These are phyloP conservation scores for Eupithecia abbreviata DNA, from an alignment of 2,888 invertebrate genomes.

Conservation along the genomic window DNA sequence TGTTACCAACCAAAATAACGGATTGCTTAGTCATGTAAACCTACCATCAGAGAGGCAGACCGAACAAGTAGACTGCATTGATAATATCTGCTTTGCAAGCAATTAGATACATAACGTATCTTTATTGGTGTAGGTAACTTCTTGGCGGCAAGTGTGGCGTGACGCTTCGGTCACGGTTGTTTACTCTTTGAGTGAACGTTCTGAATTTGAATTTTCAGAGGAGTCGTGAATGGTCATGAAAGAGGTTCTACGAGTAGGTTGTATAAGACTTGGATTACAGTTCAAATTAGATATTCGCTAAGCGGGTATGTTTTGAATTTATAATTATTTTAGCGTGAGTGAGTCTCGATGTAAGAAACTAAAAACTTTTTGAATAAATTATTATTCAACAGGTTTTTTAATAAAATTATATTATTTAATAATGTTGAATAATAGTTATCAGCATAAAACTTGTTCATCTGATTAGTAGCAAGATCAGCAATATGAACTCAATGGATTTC, in stretches of 20 bases:
- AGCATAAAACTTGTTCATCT: not conserved
- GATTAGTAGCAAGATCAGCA: not conserved
- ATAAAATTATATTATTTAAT: too few species aligned
- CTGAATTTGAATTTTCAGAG: constrained; percentile 14
- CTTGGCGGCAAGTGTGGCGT: constrained; percentile 39
- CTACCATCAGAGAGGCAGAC: constrained; percentile 18
- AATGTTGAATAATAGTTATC: not conserved
- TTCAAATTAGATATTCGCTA: not conserved
- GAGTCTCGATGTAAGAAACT: not conserved
- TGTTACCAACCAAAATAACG: not conserved
- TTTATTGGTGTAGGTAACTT: constrained; percentile 24
- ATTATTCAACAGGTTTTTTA: too few species aligned
- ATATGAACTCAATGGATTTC: not conserved
- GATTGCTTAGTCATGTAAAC: constrained; percentile 20
- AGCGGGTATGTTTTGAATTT: not conserved
- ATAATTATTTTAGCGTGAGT: not conserved
- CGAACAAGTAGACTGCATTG: constrained; percentile 13
- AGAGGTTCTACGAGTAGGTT: not conserved
- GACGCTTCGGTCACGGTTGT: constrained; percentile 41
- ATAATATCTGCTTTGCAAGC: constrained; percentile 30
- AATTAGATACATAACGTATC: constrained; percentile 38
- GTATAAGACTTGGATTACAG: not conserved
- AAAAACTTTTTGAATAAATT: not conserved
- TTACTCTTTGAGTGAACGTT: constrained; percentile 29
- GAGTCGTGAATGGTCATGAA: not conserved